These are phyloP conservation scores for Pampus argenteus DNA, from an alignment of 2,797 vertebrate genomes.

Conservation along the genomic window DNA sequence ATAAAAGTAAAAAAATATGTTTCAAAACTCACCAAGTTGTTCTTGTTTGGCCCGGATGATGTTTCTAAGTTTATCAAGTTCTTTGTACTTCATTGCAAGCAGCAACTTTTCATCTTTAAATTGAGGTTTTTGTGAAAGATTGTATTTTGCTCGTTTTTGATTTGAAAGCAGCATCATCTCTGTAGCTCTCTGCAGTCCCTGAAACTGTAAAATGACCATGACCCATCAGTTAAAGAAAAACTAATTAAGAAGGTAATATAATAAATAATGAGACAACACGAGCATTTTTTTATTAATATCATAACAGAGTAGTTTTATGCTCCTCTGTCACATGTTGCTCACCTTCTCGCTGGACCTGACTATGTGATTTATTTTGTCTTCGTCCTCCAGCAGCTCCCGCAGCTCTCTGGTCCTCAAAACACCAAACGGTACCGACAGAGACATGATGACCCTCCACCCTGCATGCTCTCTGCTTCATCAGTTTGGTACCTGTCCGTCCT, in stretches of 20 bases:
- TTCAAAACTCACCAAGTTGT: slow-evolving; percentile 57
- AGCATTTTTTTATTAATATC: neutral
- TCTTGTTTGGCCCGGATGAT: slow-evolving; percentile 65
- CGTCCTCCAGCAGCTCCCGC: slow-evolving; percentile 70
- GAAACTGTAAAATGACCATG: slow-evolving; percentile 51
- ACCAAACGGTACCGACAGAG: slow-evolving; percentile 42
- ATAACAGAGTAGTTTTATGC: neutral
- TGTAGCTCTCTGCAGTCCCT: slow-evolving; percentile 57
- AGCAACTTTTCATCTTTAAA: slow-evolving; percentile 63
- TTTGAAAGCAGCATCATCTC: slow-evolving; percentile 58
- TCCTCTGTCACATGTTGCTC: neutral
- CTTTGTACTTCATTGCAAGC: slow-evolving; percentile 68
- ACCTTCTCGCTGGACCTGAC: slow-evolving; percentile 67
- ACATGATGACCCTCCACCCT: slow-evolving; percentile 36
- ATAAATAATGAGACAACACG: neutral
- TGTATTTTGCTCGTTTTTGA: slow-evolving; percentile 58
- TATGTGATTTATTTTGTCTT: slow-evolving; percentile 57
- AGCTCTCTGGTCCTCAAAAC: slow-evolving; percentile 65
- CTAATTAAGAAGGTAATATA: too few species aligned
- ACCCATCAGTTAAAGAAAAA: too few species aligned
- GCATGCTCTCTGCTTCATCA: slow-evolving; percentile 2
- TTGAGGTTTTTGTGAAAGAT: slow-evolving; percentile 59
- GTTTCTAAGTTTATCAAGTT: slow-evolving; percentile 48
- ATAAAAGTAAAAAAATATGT: neutral
- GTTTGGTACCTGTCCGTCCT: neutral